Evolutionary conservation across 2,113 vertebrate species (phyloP).

Genomic region (Tautogolabrus adspersus): DNA sequence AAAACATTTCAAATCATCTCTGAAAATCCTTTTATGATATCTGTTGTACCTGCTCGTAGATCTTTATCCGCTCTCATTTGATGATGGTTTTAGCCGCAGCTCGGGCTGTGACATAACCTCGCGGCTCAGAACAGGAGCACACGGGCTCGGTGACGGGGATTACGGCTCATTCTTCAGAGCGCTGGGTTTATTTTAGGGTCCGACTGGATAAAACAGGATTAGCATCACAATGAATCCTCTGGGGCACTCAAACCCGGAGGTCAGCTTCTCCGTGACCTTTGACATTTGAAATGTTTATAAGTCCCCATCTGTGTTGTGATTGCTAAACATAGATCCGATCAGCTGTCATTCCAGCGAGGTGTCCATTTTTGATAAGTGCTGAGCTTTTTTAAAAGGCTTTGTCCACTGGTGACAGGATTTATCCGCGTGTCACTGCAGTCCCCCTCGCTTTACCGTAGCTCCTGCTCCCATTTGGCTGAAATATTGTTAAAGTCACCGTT

Average conservation of each 20-base stretch:
- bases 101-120: slow-evolving; percentile 67
- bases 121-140: slow-evolving; percentile 47
- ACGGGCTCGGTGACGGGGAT: slow-evolving; percentile 60
- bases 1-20: slow-evolving; percentile 28
- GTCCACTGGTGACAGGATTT: slow-evolving; percentile 9
- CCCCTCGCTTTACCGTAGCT: not conserved
- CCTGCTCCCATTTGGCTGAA: too few species aligned
- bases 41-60: slow-evolving; percentile 29
- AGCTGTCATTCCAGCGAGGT: slow-evolving; percentile 68
- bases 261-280: slow-evolving; percentile 61
- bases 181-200: slow-evolving; percentile 79
- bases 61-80: slow-evolving; percentile 10
- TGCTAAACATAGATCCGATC: slow-evolving; percentile 75
- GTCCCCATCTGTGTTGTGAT: slow-evolving; percentile 76
- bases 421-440: not conserved
- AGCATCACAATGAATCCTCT: slow-evolving; percentile 77
- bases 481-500: too few species aligned
- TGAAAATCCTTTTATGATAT: slow-evolving; percentile 33
- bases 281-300: slow-evolving; percentile 74
- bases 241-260: slow-evolving; percentile 50
- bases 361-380: slow-evolving; percentile 57
- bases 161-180: slow-evolving; percentile 76
- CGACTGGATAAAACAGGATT: slow-evolving; percentile 78
- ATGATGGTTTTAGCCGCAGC: slow-evolving; percentile 54
- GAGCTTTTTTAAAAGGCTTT: not conserved